phyloP scores from a whole-genome alignment of 1,140 invertebrate genomes.

The Danaus melanippus region DNA sequence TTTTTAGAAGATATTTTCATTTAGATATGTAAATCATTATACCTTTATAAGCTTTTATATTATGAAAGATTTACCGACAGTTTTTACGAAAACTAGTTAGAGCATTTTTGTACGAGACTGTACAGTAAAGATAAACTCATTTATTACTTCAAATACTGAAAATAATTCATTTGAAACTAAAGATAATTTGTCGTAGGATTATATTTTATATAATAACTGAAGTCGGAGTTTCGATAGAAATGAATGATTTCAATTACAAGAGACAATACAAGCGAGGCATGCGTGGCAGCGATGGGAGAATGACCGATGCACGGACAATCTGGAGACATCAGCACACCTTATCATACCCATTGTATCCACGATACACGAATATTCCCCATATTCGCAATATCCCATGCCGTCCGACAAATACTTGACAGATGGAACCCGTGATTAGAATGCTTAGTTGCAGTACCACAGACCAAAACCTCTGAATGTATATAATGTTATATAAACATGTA shows the following conservation, averaged over 20 bases:
- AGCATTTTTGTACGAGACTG: no score
- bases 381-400: constrained; percentile 50
- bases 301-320: constrained; percentile 41
- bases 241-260: constrained; percentile 26
- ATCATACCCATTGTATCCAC: constrained; percentile 47
- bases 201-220: no score
- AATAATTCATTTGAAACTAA: no score
- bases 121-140: no score
- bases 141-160: no score
- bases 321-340: constrained; percentile 30
- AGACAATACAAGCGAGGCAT: constrained; percentile 26
- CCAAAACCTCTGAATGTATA: no score
- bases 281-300: constrained; percentile 44
- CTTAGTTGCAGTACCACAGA: constrained; percentile 8
- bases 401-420: constrained; percentile 47
- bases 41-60: no score
- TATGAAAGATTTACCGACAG: no score
- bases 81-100: no score
- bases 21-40: background rate
- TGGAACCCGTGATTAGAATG: constrained; percentile 48
- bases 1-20: no score
- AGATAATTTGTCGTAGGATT: no score
- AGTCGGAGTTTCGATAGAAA: constrained; percentile 21
- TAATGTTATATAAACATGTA: no score
- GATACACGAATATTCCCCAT: constrained; percentile 35